phyloP scores from a whole-genome alignment of 2,888 invertebrate species.

The Drosophila maculinotata region DNA sequence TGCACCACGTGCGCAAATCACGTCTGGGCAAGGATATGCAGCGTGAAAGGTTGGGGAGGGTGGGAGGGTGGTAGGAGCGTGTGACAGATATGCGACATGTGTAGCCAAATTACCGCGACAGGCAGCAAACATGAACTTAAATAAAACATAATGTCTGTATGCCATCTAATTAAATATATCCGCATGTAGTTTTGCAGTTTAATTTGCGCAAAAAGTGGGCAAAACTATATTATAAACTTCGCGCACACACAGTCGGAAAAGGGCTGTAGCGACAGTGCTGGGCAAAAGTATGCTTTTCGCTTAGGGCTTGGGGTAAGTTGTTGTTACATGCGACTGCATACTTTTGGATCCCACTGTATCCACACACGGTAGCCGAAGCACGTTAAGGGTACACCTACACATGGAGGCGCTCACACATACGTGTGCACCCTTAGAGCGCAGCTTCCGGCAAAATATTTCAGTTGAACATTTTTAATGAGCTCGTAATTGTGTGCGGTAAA shows the following conservation, averaged over 20 bases:
- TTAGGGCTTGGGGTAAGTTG: constrained; percentile 1
- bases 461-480: constrained; percentile 81
- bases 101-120: constrained; percentile 44
- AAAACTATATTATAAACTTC: constrained; percentile 65
- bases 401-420: constrained; percentile 16
- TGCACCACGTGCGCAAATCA: constrained; percentile 55
- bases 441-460: constrained; percentile 80
- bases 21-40: constrained; percentile 30
- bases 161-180: constrained; percentile 76
- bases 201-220: constrained; percentile 60
- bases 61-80: neutral
- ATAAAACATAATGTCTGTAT: constrained; percentile 61
- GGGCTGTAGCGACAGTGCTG: constrained; percentile 22
- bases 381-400: constrained; percentile 20
- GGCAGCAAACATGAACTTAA: constrained; percentile 35
- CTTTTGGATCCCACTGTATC: constrained; percentile 52
- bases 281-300: constrained; percentile 14
- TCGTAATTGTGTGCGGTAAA: constrained; percentile 58
- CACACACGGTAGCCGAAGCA: constrained; percentile 32
- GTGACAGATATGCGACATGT: constrained; percentile 37
- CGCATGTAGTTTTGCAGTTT: constrained; percentile 69
- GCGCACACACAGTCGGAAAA: constrained; percentile 9
- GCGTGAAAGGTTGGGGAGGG: neutral
- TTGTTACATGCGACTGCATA: constrained; percentile 16
- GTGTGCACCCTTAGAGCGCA: constrained; percentile 41